phyloP scores from a whole-genome alignment of 2,113 vertebrate genomes.

The Parotia lawesii region DNA sequence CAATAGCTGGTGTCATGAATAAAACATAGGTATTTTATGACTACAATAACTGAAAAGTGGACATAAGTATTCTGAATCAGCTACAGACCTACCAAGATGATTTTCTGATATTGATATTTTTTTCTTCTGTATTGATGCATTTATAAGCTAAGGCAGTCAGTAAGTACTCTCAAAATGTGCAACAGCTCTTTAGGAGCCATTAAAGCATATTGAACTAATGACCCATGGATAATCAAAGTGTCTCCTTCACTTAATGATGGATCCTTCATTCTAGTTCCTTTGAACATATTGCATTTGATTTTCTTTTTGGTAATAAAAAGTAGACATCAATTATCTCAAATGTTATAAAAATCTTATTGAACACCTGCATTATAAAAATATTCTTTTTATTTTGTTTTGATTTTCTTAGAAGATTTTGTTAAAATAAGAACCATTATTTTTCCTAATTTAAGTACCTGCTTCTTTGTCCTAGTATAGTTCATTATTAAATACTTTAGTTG shows the following conservation, averaged over 20 bases:
- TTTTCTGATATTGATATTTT: conserved; percentile 10
- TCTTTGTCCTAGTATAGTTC: background rate
- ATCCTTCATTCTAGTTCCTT: conserved; percentile 20
- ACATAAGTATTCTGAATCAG: background rate
- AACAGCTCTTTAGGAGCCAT: conserved; percentile 24
- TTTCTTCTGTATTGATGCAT: conserved; percentile 28
- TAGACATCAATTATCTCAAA: conserved; percentile 9
- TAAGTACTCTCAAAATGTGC: background rate
- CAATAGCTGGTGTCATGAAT: background rate
- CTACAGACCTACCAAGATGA: background rate
- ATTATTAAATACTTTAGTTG: background rate
- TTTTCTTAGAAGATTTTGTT: background rate
- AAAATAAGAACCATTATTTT: background rate
- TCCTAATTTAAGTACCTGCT: background rate
- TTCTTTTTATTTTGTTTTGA: background rate
- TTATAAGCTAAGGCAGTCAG: background rate
- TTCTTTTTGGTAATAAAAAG: conserved; percentile 38
- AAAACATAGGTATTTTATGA: background rate
- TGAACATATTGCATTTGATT: conserved; percentile 22
- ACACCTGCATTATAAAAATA: background rate
- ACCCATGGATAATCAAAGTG: conserved; percentile 42
- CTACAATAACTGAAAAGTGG: background rate
- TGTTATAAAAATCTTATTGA: background rate
- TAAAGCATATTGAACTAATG: conserved; percentile 42
- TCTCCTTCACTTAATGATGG: conserved; percentile 22